These are phyloP conservation scores for Oncorhynchus clarkii DNA, from an alignment of 2,113 vertebrate species.

Conservation along the genomic window DNA sequence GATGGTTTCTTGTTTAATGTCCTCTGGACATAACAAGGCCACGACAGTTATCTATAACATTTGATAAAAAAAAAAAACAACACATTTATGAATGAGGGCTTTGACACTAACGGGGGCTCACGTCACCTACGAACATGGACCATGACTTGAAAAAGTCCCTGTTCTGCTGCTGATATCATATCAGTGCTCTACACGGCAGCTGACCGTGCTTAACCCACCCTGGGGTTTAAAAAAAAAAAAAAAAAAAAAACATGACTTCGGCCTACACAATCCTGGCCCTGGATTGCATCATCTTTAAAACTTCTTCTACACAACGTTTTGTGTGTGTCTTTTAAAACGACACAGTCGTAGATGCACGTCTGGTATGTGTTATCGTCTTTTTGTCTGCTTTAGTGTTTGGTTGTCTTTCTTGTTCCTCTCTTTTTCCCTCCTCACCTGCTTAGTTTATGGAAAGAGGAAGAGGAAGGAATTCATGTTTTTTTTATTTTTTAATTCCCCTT, in stretches of 20 bases:
- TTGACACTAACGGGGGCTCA: not conserved
- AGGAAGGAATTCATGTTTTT: too few relatives aligned
- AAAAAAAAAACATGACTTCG: not conserved
- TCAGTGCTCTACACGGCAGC: not conserved
- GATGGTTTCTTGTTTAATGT: too few relatives aligned
- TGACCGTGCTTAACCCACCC: not conserved
- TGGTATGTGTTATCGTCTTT: too few relatives aligned
- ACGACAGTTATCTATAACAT: too few relatives aligned
- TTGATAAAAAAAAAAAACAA: not conserved
- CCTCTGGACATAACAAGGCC: too few relatives aligned
- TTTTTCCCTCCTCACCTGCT: too few relatives aligned
- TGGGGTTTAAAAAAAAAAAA: not conserved
- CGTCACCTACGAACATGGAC: not conserved
- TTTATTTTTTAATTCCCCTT: too few relatives aligned
- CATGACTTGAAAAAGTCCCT: not conserved
- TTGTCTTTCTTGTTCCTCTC: too few relatives aligned
- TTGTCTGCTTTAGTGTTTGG: too few relatives aligned
- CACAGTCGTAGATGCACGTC: too few relatives aligned
- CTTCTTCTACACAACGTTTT: not conserved
- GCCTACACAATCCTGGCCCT: not conserved
- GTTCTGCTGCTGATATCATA: not conserved
- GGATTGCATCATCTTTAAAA: not conserved
- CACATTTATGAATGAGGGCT: not conserved
- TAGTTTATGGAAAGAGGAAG: too few relatives aligned
- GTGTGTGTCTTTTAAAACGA: too few relatives aligned